These are phyloP conservation scores for Ochropacha duplaris DNA, from an alignment of 2,888 invertebrate genomes.

Conservation along the genomic window DNA sequence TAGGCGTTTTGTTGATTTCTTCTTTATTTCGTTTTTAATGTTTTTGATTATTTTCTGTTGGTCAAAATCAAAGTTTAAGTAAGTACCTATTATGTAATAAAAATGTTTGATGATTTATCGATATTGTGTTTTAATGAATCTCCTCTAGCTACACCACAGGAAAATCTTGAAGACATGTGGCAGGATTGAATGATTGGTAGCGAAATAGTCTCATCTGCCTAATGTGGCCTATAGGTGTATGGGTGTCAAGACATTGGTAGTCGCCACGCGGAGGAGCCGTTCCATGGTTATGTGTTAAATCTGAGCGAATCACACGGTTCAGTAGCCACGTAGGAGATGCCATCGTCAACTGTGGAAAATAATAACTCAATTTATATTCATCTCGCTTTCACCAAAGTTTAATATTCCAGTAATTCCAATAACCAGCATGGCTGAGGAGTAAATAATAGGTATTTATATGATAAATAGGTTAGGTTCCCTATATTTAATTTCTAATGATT, in stretches of 20 bases:
- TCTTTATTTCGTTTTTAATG: slow-evolving; percentile 12
- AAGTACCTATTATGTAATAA: slow-evolving; percentile 14
- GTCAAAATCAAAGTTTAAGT: neutral
- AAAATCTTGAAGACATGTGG: slow-evolving; percentile 63
- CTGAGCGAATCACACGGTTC: slow-evolving; percentile 73
- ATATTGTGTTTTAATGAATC: slow-evolving; percentile 21
- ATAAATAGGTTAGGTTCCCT: no score
- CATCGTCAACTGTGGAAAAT: slow-evolving; percentile 61
- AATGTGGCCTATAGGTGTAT: slow-evolving; percentile 74
- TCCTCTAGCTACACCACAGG: slow-evolving; percentile 29
- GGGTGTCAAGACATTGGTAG: slow-evolving; percentile 73
- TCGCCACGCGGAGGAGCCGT: slow-evolving; percentile 71
- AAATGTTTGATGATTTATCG: slow-evolving; percentile 33
- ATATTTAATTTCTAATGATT: no score
- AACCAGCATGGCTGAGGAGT: no score
- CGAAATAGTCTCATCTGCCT: slow-evolving; percentile 63
- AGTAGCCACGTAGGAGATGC: slow-evolving; percentile 62
- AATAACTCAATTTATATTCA: no score
- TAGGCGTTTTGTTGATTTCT: slow-evolving; percentile 16
- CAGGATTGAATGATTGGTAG: slow-evolving; percentile 69
- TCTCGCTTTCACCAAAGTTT: no score
- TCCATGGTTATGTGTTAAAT: slow-evolving; percentile 71
- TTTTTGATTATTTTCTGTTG: neutral
- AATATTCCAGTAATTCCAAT: no score
- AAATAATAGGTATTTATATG: no score